phyloP scores from a whole-genome alignment of 2,113 vertebrate species.

The Catagonus wagneri region DNA sequence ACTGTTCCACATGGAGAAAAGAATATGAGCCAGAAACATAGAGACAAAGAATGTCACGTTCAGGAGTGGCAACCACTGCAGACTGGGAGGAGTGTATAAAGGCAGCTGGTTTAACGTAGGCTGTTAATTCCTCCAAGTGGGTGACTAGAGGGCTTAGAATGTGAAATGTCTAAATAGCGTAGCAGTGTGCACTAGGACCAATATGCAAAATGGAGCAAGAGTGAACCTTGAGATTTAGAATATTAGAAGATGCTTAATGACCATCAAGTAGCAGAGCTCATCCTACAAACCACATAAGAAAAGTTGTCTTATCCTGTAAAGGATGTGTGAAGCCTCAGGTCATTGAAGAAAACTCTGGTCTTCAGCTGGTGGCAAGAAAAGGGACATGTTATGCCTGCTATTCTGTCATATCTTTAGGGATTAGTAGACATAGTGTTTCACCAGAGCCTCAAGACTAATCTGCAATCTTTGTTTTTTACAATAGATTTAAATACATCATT shows the following conservation, averaged over 20 bases:
- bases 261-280: not conserved
- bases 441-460: not conserved
- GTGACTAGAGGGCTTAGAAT: not conserved
- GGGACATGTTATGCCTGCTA: not conserved
- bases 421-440: not conserved
- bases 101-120: not conserved
- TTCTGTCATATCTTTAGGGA: not conserved
- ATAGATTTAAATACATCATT: not conserved
- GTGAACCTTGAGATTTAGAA: not conserved
- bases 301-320: not conserved
- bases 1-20: not conserved
- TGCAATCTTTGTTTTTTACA: not conserved
- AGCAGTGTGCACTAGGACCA: not conserved
- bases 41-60: not conserved
- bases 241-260: not conserved
- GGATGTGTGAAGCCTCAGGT: not conserved
- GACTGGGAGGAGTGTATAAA: not conserved
- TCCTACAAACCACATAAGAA: not conserved
- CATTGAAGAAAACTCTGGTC: not conserved
- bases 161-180: not conserved
- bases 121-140: no score
- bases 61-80: not conserved
- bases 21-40: not conserved
- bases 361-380: slow-evolving; percentile 4
- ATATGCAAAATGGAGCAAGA: not conserved